A percentile compares a stretch with the other conserved stretches of the same genome.
These are phyloP conservation scores for Frankliniella fusca DNA, from an alignment of 2,888 invertebrate genomes.

Conservation along the genomic window DNA sequence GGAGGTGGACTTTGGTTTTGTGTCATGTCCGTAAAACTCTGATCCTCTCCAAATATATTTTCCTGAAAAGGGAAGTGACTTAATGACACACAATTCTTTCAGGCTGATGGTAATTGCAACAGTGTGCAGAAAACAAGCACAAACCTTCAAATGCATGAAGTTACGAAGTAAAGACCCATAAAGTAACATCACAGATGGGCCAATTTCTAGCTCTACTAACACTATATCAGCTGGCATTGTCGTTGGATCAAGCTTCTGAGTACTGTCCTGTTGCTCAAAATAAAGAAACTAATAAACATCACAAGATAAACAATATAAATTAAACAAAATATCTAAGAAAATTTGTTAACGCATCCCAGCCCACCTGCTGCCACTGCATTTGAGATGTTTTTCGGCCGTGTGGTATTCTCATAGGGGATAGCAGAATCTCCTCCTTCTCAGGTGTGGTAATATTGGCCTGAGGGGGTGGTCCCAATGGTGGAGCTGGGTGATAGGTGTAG, in stretches of 20 bases:
- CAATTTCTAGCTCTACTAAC: slow-evolving; percentile 88
- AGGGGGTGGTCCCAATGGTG: slow-evolving; percentile 79
- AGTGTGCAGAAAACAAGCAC: neutral
- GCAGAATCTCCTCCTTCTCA: slow-evolving; percentile 85
- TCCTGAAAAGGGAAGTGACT: slow-evolving; percentile 55
- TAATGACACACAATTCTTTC: neutral
- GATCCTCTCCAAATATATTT: slow-evolving; percentile 96
- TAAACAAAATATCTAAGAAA: slow-evolving; percentile 25
- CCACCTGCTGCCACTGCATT: slow-evolving; percentile 54
- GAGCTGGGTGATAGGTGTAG: slow-evolving; percentile 89
- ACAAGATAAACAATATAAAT: slow-evolving; percentile 23
- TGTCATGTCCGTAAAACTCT: slow-evolving; percentile 89
- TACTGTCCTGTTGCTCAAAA: slow-evolving; percentile 52
- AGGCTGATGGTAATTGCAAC: neutral
- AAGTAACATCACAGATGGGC: slow-evolving; percentile 83
- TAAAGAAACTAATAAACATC: slow-evolving; percentile 32
- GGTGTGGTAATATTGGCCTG: slow-evolving; percentile 92
- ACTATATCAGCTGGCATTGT: slow-evolving; percentile 83
- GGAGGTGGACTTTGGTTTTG: slow-evolving; percentile 46
- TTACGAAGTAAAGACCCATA: slow-evolving; percentile 89
- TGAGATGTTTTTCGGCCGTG: slow-evolving; percentile 68
- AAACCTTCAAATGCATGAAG: slow-evolving; percentile 77
- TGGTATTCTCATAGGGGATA: slow-evolving; percentile 89
- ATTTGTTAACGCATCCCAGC: too few relatives aligned
- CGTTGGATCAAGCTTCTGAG: slow-evolving; percentile 80